These are phyloP conservation scores for Anolis sagrei DNA, from an alignment of 2,113 vertebrate genomes.

Conservation along the genomic window DNA sequence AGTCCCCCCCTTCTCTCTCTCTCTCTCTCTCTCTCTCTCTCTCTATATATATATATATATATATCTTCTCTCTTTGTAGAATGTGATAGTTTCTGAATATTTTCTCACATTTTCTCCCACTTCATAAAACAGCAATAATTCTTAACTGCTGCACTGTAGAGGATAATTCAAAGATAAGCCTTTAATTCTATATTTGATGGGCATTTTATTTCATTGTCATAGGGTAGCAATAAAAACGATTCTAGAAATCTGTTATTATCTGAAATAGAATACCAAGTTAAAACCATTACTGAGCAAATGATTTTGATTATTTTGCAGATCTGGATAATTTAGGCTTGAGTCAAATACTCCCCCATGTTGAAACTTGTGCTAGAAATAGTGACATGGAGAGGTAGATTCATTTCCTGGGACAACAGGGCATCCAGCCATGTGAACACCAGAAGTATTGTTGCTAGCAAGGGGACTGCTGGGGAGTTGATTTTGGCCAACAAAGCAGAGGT, in stretches of 20 bases:
- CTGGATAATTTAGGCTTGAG: not conserved
- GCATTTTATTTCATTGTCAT: conserved; percentile 8
- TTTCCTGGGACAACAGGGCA: not conserved
- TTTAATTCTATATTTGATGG: conserved; percentile 21
- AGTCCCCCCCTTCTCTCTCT: not conserved
- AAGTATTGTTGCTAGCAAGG: no score
- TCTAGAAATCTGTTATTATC: conserved; percentile 2
- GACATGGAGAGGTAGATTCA: not conserved
- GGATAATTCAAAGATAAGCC: conserved; percentile 16
- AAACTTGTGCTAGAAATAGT: not conserved
- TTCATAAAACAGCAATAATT: conserved; percentile 6
- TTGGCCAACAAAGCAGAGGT: no score
- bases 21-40: no score
- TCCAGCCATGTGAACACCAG: no score
- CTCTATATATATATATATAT: no score
- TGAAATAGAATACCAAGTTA: not conserved
- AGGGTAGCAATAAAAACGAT: not conserved
- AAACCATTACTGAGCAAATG: not conserved
- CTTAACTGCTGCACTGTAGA: not conserved
- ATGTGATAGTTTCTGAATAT: not conserved
- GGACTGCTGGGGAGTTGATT: no score
- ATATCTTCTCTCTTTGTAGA: not conserved
- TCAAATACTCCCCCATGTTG: not conserved
- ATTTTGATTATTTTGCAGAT: not conserved
- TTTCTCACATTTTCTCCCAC: not conserved